Conservation (phyloP, 1,140 invertebrate species). For the Liolophura sinensis region DNA sequence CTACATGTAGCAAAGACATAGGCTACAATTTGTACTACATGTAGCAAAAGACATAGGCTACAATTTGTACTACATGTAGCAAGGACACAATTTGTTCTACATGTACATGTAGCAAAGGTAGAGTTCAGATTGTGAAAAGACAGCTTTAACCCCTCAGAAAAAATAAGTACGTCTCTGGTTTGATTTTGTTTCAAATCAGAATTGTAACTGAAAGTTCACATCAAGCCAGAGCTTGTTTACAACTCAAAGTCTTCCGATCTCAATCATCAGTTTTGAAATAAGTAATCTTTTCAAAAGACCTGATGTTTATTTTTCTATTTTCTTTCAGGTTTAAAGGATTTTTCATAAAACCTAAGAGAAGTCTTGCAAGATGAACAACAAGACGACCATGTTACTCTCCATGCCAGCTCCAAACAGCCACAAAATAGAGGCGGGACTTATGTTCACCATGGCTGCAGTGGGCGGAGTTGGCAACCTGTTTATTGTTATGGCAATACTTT, state of each 20-base stretch:
- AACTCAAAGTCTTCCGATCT: background rate
- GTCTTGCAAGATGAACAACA: background rate
- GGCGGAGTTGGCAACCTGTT: slow-evolving; percentile 82
- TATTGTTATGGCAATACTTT: slow-evolving; percentile 74
- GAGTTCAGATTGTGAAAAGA: background rate
- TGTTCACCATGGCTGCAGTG: slow-evolving; percentile 75
- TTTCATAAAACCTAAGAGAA: background rate
- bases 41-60: no score
- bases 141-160: no score
- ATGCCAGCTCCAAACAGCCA: slow-evolving; percentile 1
- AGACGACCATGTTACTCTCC: background rate
- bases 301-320: background rate
- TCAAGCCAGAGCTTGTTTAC: background rate
- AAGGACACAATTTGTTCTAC: no score
- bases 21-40: no score
- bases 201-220: no score
- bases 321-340: background rate
- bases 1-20: no score
- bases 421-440: slow-evolving; percentile 73
- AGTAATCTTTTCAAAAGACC: background rate
- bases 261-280: background rate
- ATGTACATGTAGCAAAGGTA: background rate
- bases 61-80: no score
- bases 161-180: no score
- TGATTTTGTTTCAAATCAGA: no score